Evolutionary conservation across 2,113 vertebrate genomes (phyloP).

Genomic region (Lepus europaeus): DNA sequence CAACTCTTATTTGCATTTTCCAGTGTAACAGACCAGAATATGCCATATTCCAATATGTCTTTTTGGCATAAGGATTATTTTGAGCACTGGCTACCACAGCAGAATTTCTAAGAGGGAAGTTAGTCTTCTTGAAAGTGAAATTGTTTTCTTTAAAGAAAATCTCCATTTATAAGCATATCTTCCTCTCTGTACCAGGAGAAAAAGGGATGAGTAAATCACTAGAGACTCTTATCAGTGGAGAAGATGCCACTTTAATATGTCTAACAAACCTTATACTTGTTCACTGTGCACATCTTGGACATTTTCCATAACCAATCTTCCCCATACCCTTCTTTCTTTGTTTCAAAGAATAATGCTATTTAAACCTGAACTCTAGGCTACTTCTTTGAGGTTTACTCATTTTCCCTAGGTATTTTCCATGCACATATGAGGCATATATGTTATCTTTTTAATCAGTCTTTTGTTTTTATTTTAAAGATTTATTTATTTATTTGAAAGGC

Average conservation of each 20-base stretch:
- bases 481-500: too few species aligned
- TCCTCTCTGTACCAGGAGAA: neutral
- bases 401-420: neutral
- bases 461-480: neutral
- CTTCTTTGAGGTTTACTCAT: constrained; percentile 6
- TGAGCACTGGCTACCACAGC: neutral
- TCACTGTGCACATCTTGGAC: neutral
- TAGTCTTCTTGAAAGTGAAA: neutral
- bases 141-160: neutral
- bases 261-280: neutral
- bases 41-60: neutral
- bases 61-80: constrained; percentile 36
- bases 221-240: neutral
- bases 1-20: constrained; percentile 4
- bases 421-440: neutral
- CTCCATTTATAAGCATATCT: neutral
- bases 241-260: neutral
- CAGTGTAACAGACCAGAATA: neutral
- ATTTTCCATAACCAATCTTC: neutral
- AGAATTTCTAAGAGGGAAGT: neutral
- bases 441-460: neutral
- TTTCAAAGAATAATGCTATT: neutral
- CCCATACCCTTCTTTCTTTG: neutral
- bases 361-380: neutral
- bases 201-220: neutral